A percentile compares a stretch with the other conserved stretches of the same genome.
phyloP scores from a whole-genome alignment of 35 echinoderm and acorn worm genomes.

The Hemicentrotus pulcherrimus region DNA sequence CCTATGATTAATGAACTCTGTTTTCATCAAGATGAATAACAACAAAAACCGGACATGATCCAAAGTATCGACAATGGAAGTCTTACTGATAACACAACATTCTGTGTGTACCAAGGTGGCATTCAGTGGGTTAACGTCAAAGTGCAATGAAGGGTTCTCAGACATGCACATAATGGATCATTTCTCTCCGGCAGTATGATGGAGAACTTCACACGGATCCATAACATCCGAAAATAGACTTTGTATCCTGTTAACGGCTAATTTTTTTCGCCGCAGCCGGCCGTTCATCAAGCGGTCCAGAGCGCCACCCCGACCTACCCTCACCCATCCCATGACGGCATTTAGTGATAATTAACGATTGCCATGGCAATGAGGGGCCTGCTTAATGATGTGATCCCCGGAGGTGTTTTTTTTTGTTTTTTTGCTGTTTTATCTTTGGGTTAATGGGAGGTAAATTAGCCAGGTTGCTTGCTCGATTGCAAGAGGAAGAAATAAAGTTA shows the following conservation, averaged over 20 bases:
- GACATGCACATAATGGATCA: neutral
- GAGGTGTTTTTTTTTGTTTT: neutral
- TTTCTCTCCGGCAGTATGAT: neutral
- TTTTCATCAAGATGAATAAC: too few species aligned
- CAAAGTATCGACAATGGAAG: too few species aligned
- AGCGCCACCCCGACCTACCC: neutral
- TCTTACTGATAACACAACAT: too few species aligned
- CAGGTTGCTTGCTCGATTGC: neutral
- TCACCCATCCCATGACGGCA: neutral
- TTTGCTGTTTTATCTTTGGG: neutral
- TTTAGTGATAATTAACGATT: neutral
- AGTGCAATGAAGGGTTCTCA: neutral
- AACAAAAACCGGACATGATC: too few species aligned
- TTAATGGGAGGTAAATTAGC: neutral
- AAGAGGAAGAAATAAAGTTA: neutral
- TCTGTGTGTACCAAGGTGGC: neutral
- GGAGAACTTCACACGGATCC: neutral
- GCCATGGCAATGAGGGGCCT: neutral
- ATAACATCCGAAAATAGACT: constrained; percentile 10
- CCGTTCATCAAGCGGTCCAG: neutral
- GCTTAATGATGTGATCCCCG: neutral
- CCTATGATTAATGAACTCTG: too few species aligned
- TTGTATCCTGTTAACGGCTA: neutral
- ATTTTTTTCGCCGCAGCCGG: neutral
- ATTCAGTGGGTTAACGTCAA: neutral